Evolutionary conservation across 2,113 vertebrate genomes (phyloP).

Genomic region (Galbula dea): DNA sequence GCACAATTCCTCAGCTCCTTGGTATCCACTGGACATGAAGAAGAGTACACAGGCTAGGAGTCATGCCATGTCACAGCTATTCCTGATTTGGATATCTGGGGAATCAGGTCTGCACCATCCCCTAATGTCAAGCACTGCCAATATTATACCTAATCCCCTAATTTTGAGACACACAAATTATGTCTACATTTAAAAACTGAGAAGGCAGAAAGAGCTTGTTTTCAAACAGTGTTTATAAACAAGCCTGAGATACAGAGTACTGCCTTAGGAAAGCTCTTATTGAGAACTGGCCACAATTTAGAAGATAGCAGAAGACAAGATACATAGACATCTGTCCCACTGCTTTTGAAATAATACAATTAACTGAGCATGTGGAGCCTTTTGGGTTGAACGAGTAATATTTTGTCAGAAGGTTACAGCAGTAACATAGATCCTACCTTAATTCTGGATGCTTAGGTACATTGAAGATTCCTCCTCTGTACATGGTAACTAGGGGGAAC

Average conservation of each 20-base stretch:
- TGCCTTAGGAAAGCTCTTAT: constrained; percentile 14
- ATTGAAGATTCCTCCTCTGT: neutral
- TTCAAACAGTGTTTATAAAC: constrained; percentile 9
- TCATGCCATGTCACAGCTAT: rapidly evolving
- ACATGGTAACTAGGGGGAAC: neutral
- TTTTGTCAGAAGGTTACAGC: neutral
- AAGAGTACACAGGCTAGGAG: neutral
- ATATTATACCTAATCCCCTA: neutral
- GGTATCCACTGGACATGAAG: neutral
- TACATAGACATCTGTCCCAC: neutral
- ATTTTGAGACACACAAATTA: neutral
- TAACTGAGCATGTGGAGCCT: neutral
- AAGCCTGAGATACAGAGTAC: neutral
- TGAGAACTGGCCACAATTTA: neutral
- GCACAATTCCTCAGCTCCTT: neutral
- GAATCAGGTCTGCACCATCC: neutral
- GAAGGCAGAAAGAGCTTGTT: neutral
- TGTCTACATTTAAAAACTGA: neutral
- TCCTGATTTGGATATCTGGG: neutral
- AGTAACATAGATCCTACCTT: neutral
- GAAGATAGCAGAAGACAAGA: neutral
- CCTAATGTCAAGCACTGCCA: neutral
- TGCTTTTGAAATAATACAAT: neutral
- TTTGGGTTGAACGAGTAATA: neutral
- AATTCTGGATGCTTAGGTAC: neutral